phyloP scores from a whole-genome alignment of 2,888 invertebrate genomes.

The Gastrophysa polygoni region DNA sequence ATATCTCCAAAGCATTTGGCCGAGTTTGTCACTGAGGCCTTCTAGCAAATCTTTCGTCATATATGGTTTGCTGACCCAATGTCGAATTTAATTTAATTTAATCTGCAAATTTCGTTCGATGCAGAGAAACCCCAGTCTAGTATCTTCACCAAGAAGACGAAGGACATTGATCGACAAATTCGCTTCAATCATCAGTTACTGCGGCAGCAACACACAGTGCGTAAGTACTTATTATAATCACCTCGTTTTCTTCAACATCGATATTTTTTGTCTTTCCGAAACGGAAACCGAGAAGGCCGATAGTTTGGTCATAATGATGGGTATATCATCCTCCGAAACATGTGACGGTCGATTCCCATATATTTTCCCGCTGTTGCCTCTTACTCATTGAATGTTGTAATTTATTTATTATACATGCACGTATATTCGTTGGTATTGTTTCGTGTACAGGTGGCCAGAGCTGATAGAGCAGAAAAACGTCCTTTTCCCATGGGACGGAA shows the following conservation, averaged over 20 bases:
- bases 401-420: conserved; percentile 9
- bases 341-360: conserved; percentile 30
- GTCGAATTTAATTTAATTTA: no score
- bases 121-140: no score
- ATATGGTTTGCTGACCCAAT: no score
- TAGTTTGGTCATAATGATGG: conserved; percentile 19
- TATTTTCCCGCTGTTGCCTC: conserved; percentile 29
- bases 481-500: background rate
- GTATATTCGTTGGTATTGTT: conserved; percentile 11
- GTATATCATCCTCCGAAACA: conserved; percentile 17
- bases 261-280: background rate
- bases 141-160: no score
- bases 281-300: conserved; percentile 14
- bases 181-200: no score
- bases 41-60: no score
- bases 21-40: no score
- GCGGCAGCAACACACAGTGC: no score
- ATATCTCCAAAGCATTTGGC: no score
- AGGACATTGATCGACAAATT: no score
- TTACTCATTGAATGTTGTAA: conserved; percentile 4
- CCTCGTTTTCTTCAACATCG: background rate
- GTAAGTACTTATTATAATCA: background rate
- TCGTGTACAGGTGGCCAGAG: background rate
- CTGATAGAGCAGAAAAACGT: background rate
- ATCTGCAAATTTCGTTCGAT: no score